These are phyloP conservation scores for Amphipyra tragopoginis DNA, from an alignment of 2,888 invertebrate genomes.

Conservation along the genomic window DNA sequence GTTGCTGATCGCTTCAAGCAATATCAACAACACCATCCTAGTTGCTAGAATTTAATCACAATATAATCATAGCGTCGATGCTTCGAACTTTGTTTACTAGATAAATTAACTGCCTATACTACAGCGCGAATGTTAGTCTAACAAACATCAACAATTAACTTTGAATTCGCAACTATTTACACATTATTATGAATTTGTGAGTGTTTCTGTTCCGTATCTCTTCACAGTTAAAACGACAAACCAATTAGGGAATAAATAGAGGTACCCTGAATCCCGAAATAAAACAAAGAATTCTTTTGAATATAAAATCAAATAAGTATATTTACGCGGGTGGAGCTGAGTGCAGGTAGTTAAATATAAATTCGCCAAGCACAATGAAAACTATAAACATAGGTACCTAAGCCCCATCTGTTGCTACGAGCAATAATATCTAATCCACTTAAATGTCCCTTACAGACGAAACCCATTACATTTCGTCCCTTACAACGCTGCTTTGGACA, in stretches of 20 bases:
- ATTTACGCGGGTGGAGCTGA: no score
- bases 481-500: slow-evolving; percentile 77
- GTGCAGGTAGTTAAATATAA: slow-evolving; percentile 41
- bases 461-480: slow-evolving; percentile 83
- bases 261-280: no score
- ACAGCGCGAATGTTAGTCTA: no score
- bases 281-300: neutral
- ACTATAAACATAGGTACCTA: slow-evolving; percentile 52
- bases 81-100: neutral
- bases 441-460: slow-evolving; percentile 72
- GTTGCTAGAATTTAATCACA: neutral
- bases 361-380: slow-evolving; percentile 47
- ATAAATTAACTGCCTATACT: neutral
- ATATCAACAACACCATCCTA: slow-evolving; percentile 5
- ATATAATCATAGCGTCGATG: slow-evolving; percentile 9
- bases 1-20: neutral
- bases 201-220: no score
- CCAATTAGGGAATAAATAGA: no score
- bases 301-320: neutral
- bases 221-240: no score
- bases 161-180: no score
- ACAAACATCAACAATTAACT: no score
- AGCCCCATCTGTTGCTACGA: slow-evolving; percentile 62
- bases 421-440: slow-evolving; percentile 81
- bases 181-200: no score